Conservation (phyloP, 2,888 invertebrate species). For the Drosophila anomalata region DNA sequence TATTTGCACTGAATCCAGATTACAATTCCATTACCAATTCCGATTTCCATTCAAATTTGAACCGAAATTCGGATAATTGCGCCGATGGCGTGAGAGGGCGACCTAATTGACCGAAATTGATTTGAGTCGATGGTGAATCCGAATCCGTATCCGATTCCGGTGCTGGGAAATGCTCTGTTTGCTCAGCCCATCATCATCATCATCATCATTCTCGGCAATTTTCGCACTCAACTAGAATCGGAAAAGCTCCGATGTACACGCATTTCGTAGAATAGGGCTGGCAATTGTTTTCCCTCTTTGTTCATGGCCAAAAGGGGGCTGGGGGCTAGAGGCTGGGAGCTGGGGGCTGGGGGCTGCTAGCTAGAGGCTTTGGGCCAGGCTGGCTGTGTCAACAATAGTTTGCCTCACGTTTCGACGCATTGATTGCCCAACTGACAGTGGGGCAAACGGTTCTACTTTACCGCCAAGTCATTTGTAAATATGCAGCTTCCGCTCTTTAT, state of each 20-base stretch:
- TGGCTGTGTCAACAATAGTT: constrained; percentile 42
- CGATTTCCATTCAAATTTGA: constrained; percentile 34
- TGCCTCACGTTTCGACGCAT: constrained; percentile 38
- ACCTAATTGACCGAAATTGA: constrained; percentile 76
- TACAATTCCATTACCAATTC: constrained; percentile 17
- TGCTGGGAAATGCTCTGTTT: constrained; percentile 34
- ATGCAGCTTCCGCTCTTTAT: constrained; percentile 22
- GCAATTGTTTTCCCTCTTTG: constrained; percentile 67
- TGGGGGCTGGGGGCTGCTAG: not conserved
- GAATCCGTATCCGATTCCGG: constrained; percentile 50
- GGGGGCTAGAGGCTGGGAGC: not conserved
- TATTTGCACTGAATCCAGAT: constrained; percentile 22
- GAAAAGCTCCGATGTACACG: constrained; percentile 55
- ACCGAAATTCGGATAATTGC: constrained; percentile 58
- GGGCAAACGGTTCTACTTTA: not conserved
- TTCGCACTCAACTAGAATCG: constrained; percentile 42
- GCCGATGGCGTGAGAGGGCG: constrained; percentile 41
- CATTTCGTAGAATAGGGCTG: constrained; percentile 28
- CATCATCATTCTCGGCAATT: constrained; percentile 3
- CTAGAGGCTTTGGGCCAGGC: not conserved
- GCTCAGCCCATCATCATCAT: constrained; percentile 11
- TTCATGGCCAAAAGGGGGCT: constrained; percentile 30
- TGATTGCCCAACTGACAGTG: constrained; percentile 59
- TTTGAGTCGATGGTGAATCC: constrained; percentile 59
- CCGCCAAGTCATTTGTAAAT: constrained; percentile 16